Evolutionary conservation across 2,797 vertebrate species (phyloP), one percentile per base, ranked within the genome.

Genomic region (Salarias fasciatus): DNA sequence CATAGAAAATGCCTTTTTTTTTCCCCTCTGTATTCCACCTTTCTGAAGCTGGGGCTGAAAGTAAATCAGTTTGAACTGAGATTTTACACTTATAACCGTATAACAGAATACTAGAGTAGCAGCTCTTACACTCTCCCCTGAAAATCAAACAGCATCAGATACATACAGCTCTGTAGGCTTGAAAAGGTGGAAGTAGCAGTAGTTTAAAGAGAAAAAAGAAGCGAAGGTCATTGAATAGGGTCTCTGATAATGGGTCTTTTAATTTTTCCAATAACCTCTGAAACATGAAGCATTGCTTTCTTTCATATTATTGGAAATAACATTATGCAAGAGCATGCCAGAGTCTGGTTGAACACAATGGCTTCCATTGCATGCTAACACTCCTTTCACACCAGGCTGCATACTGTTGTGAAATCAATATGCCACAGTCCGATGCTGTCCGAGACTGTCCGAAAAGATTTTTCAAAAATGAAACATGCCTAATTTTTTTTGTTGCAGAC

Each of bases 1-100:
- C 58, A 75, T 55, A 38, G 42, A 56, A 63, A 56, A 55, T 30
- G 11, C 14, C 15, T 51, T 57, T 51, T 38, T 15, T 12, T 10
- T 7, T 31, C 13, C 8, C 1, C 4, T 38, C 11, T 1, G 30
- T 31, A 33, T 5, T 35, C 3, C 18, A 35, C 18, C 6, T 50
- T 30, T 33, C 5, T 31, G 37, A 65, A 58, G 13, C 11, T n/a
- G 5, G 5, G 35, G 35, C 31, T 10, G 33, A 65, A 66, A 45
- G 13, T 33, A 49, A 41, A 63, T 63, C 41, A 43, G 12, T 53
- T 59, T 58, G 33, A 63, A 47, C 6, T 50, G 18, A 54, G 51
- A 50, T 51, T 62, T 50, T 49, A 11, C 52, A 64, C 12, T 42
- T 4, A 12, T 51, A 36, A 6, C 30, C 24, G 24, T 30, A 37